Evolutionary conservation across 1,140 invertebrate species (phyloP), one percentile per base, ranked within the genome.

Genomic region (Diorhabda sublineata): DNA sequence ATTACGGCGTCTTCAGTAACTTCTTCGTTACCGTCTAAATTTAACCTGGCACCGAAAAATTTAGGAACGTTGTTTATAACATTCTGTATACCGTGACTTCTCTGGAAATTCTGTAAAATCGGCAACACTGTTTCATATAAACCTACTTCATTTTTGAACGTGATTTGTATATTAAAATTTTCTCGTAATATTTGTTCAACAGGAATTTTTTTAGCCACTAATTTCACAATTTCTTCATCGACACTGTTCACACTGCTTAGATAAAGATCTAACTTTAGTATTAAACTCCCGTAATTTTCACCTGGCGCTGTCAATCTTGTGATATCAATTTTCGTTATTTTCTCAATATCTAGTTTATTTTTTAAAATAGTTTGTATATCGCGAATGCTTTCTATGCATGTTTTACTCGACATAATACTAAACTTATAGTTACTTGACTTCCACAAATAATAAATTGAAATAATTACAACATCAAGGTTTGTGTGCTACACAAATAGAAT

Each of bases 211-310:
- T 85, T 86, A 2, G 81, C 84, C 4, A 86, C 80, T 0, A 83
- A 62, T 45, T 81, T 56, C 57, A 82, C 61, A 7, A 76, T 62
- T 47, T 81, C 73, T 42, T 73, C 7, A 58, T 69, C 45, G 9
- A 70, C 26, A 7, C 72, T 67, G 9, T 73, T 7, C 52, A 68
- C 64, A 42, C 73, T 26, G 8, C 72, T 66, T 1, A 71, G 69
- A 4, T 65, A 77, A 0, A 80, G 78, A 5, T 78, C 66, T 0
- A 88, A 79, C 4, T 78, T 78, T 2, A 86, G 71, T 69, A 88
- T 86, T 0, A 82, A 73, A 76, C 87, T 87, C 4, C 85, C 86
- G 71, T 87, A 88, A 78, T 88, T 88, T 71, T 88, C 87, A 1
- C 87, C 87, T 0, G 82, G 81, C 59, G 82, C 82, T 4, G 85